Conservation (phyloP, 30 jellyfish, hydroid and myxozoan genomes). For the Rhopilema esculentum region DNA sequence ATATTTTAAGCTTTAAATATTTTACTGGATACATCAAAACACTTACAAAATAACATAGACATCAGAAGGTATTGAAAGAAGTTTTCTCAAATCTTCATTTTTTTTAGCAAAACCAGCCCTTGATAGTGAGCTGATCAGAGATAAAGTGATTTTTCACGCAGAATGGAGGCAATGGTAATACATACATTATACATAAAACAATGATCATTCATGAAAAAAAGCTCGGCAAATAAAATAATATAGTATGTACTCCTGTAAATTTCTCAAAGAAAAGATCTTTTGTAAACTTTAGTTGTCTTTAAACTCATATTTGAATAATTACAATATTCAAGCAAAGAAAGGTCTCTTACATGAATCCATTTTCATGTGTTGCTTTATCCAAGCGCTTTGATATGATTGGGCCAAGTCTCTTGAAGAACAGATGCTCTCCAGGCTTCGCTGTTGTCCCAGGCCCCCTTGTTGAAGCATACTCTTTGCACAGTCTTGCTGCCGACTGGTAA, state of each 20-base stretch:
- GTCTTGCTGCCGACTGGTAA: conserved; percentile 82
- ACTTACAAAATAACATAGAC: no score
- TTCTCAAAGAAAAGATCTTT: neutral
- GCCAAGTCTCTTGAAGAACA: conserved; percentile 87
- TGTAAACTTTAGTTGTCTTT: neutral
- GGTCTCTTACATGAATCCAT: conserved; percentile 43
- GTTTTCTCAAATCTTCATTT: no score
- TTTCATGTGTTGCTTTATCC: conserved; percentile 85
- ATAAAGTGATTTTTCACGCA: no score
- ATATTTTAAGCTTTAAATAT: neutral
- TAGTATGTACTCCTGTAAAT: no score
- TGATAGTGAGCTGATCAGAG: no score
- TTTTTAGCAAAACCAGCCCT: no score
- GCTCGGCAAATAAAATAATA: no score
- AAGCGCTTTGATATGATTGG: conserved; percentile 85
- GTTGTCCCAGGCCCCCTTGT: conserved; percentile 97
- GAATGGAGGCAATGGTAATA: no score
- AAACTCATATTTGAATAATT: neutral
- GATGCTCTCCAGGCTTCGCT: conserved; percentile 99
- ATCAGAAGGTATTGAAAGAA: no score
- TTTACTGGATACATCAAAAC: no score
- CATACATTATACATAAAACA: no score
- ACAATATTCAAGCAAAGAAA: neutral
- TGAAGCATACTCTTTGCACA: conserved; percentile 88
- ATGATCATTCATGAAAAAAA: no score